Conservation (phyloP, 2,797 vertebrate species). For the Tarsius wallacei region DNA sequence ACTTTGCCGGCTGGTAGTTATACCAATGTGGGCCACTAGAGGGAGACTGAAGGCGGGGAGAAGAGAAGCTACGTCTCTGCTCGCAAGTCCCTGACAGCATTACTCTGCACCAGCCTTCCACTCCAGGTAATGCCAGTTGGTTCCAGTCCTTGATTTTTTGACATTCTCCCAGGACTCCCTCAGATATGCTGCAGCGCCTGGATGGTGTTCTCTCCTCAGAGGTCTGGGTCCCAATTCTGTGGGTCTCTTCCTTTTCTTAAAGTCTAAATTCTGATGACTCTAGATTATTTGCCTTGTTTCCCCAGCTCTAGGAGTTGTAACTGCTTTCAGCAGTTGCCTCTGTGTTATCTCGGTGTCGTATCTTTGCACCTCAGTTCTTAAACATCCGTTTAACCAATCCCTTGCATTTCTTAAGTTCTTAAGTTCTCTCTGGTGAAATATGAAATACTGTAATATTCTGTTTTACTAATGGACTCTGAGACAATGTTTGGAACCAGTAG, state of each 20-base stretch:
- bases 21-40: slow-evolving; percentile 4
- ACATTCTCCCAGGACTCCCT: background rate
- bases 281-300: background rate
- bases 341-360: background rate
- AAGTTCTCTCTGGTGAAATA: background rate
- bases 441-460: background rate
- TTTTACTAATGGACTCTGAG: background rate
- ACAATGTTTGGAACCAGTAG: background rate
- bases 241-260: background rate
- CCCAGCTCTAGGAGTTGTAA: background rate
- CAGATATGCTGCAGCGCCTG: background rate
- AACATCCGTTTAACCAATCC: background rate
- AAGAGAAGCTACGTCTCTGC: background rate
- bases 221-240: slow-evolving; percentile 8
- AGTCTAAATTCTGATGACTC: background rate
- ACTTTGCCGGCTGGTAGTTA: background rate
- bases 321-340: background rate
- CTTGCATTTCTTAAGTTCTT: background rate
- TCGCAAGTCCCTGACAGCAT: background rate
- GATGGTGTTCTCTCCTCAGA: background rate
- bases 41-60: background rate
- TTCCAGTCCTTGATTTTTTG: background rate
- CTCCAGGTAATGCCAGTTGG: background rate
- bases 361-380: background rate
- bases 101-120: background rate